phyloP scores from a whole-genome alignment of 2,888 invertebrate genomes.

The Nudaria mundana region DNA sequence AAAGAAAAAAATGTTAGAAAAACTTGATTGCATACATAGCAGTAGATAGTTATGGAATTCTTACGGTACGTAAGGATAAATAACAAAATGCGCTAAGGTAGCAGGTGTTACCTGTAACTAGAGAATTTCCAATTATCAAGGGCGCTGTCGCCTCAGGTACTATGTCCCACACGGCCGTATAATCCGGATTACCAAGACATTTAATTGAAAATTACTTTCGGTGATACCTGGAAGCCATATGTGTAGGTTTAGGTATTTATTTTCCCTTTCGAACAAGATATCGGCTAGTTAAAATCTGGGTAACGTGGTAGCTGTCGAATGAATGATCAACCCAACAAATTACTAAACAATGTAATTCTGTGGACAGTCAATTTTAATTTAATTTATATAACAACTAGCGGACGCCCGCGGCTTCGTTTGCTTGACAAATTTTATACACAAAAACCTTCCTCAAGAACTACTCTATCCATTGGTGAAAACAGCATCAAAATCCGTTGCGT shows the following conservation, averaged over 20 bases:
- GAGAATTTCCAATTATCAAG: slow-evolving; percentile 69
- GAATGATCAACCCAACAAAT: too few species aligned
- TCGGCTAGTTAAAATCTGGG: slow-evolving; percentile 53
- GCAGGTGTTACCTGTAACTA: slow-evolving; percentile 58
- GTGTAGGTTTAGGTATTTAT: too few species aligned
- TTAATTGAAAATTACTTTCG: slow-evolving; percentile 77
- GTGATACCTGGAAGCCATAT: too few species aligned
- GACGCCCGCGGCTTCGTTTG: too few species aligned
- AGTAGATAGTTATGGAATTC: slow-evolving; percentile 27
- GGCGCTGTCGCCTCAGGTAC: slow-evolving; percentile 56
- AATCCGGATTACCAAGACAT: slow-evolving; percentile 75
- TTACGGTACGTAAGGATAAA: slow-evolving; percentile 19
- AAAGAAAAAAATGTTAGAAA: slow-evolving; percentile 31
- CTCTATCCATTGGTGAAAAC: too few species aligned
- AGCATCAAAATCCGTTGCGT: too few species aligned
- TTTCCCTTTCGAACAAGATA: too few species aligned
- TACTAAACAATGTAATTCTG: too few species aligned
- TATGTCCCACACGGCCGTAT: slow-evolving; percentile 46
- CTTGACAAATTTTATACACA: too few species aligned
- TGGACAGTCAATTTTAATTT: too few species aligned
- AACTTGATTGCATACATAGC: slow-evolving; percentile 19
- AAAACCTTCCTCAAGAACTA: too few species aligned
- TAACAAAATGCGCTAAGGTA: slow-evolving; percentile 16
- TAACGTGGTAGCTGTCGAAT: slow-evolving; percentile 55
- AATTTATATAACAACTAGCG: too few species aligned